Base-by-base conservation (phyloP, 2,888 invertebrate genomes). In the Lasioglossum figueresi region DNA sequence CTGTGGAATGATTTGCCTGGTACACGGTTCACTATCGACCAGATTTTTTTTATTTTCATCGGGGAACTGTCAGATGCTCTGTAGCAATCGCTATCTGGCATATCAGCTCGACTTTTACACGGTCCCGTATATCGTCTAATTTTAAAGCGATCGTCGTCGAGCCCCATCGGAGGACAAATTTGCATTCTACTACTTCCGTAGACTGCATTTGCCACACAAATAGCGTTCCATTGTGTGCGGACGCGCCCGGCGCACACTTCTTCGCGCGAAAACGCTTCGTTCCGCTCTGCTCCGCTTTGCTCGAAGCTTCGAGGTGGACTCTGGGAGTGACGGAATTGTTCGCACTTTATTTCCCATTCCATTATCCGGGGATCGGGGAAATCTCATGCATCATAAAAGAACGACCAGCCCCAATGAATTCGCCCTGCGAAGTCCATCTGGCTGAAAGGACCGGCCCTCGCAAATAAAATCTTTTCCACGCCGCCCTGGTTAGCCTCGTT, bases 361-460 rank as follows among this genome's bases (percentile, higher is more conserved):
- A 88, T 88, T 88, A 88, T 87, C 84, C 82, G 56, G 37, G 86
- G 76, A 84, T 88, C 86, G 84, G 59, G 79, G 83, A 88, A 90
- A 82, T 90, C 90, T 90, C 88, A 85, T 85, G 88, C 88, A 88
- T 90, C 84, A 86, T 90, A 90, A 90, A 90, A 86, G 89, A 87
- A 89, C 88, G 88, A 77, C 68, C 86, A 72, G 23, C 80, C 56
- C 75, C 88, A 77, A 86, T 84, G 88, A 90, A 88, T 86, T 88
- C 78, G 75, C 81, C 66, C 59, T 63, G 82, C 78, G 56, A 80
- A 76, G 76, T 80, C 76, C 84, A 84, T 76, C 79, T 78, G 75
- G 37, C 31, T 71, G 77, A 84, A 71, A 77, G 68, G 68, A 66
- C 31, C 63, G 27, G 43, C 40, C 43, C 43, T 16, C 37, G 72